Evolutionary conservation across 1,140 invertebrate genomes (phyloP), one percentile per base, ranked within the genome.

Genomic region (Ditylenchus dipsaci): DNA sequence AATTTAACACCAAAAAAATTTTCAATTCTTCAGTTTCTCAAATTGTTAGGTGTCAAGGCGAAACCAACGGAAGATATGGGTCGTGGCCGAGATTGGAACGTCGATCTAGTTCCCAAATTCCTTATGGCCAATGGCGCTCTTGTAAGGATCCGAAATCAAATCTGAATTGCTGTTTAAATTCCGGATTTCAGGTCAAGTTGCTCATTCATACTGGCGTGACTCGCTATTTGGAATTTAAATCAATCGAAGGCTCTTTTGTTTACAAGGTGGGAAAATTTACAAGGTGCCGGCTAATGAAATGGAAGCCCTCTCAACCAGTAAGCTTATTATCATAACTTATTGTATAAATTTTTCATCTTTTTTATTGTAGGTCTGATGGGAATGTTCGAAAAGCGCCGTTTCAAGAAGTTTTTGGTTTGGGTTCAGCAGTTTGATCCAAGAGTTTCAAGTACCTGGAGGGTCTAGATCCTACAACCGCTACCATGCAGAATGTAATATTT

Each of bases 221-320:
- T 65, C 89, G 94, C 64, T 99, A 99, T 85, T 86, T 99, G 83
- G 95, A 99, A 85, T 99, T 99, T 86, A 99, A 99, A 85, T 93
- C 90, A 60, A 89, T 98, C 58, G 95, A 99, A 87, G 96, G 95
- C 61, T 96, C 93, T 82, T 99, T 97, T 86, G 96, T 99, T 21
- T 98, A 95, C 86, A 98, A 97, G 85, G 91, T 90, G 56, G 92
- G 91, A 53, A 98, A 96, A 95, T 99, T 74, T 90, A 91, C 63
- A 99, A 99, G 86, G 95, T 99, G 19, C 96, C 96, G 60, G 94
- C 97, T 58, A 93, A 97, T 86, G 95, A 99, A 82, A 95, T 93
- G 84, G 96, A 99, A 85, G 96, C 95, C n/a, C 85, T 99, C 5
- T 89, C 91, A 27, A 95, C 93, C 60, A 85, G 87, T 88, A 8